Evolutionary conservation across 2,113 vertebrate species (phyloP), one percentile per base, ranked within the genome.

Genomic region (Chionodraco myersi): DNA sequence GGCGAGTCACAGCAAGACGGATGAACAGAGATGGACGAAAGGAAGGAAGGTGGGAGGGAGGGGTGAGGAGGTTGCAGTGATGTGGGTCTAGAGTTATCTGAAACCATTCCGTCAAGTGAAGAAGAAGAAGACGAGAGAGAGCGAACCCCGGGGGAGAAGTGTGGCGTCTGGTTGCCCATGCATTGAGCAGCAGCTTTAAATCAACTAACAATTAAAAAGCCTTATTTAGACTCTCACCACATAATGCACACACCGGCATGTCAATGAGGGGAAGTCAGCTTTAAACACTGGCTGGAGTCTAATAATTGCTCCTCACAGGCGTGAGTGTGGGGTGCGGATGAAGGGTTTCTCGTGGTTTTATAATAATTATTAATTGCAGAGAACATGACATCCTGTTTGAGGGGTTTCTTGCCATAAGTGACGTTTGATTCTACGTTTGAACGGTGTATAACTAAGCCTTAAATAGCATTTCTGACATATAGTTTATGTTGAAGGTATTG

Each of bases 131-230:
- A 67, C 1, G 26, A 60, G 54, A 83, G 30, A 78, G 52, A 66
- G 64, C 49, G 4, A 81, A 80, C 13, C 87, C 62, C 74, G 2
- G 65, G 83, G 75, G 78, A 87, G 23, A 13, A 52, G 77, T 71
- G 15, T 89, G 86, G 87, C 63, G 65, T 91, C 57, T 88, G 80
- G 87, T 91, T 90, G 86, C 60, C 59, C 80, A 63, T 78, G 83
- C 84, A 74, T 26, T 34, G 58, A 84, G 79, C 67, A 70, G 72
- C 84, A 70, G 72, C 84, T 87, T 89, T 79, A 86, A 87, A 92
- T 87, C 85, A 92, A 92, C 80, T 67, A 88, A 92, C 87, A 86
- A 89, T 88, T 87, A 88, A 89, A 91, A 86, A 77, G 84, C 80
- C 79, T 84, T 84, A 77, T 90, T 88, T 87, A 79, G 83, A 26